These are phyloP conservation scores for Caenorhabditis sp. DNA, from an alignment of 2,888 invertebrate genomes.

Conservation along the genomic window DNA sequence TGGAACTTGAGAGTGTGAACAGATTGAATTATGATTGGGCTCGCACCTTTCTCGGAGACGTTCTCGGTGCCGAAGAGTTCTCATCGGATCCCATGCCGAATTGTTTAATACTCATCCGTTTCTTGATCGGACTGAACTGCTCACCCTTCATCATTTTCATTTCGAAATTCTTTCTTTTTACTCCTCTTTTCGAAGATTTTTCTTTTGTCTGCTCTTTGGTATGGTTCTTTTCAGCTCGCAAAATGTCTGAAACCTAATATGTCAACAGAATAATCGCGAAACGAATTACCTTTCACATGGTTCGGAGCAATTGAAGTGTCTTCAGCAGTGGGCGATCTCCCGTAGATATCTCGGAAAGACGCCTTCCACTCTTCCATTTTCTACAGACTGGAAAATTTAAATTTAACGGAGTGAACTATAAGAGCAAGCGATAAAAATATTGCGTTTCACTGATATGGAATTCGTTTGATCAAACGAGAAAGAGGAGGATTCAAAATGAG, in stretches of 20 bases:
- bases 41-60: slow-evolving; percentile 13
- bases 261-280: not conserved
- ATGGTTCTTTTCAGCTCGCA: slow-evolving; percentile 1
- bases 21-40: not conserved
- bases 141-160: slow-evolving; percentile 49
- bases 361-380: slow-evolving; percentile 62
- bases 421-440: too few relatives aligned
- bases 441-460: not conserved
- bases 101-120: slow-evolving; percentile 19
- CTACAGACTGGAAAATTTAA: slow-evolving; percentile 15
- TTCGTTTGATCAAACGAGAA: too few relatives aligned
- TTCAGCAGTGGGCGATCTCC: slow-evolving; percentile 62
- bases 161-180: slow-evolving; percentile 47
- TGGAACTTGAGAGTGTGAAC: not conserved
- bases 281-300: slow-evolving; percentile 55
- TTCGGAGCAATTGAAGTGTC: slow-evolving; percentile 60
- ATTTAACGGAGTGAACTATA: not conserved
- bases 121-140: slow-evolving; percentile 54
- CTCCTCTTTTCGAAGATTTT: slow-evolving; percentile 24
- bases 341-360: slow-evolving; percentile 68
- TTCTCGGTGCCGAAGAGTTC: not conserved
- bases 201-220: slow-evolving; percentile 6
- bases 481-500: too few relatives aligned
- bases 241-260: slow-evolving; percentile 8
- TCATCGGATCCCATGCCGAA: not conserved